Conservation (phyloP, 2,888 invertebrate species). For the Apotomis capreana region DNA sequence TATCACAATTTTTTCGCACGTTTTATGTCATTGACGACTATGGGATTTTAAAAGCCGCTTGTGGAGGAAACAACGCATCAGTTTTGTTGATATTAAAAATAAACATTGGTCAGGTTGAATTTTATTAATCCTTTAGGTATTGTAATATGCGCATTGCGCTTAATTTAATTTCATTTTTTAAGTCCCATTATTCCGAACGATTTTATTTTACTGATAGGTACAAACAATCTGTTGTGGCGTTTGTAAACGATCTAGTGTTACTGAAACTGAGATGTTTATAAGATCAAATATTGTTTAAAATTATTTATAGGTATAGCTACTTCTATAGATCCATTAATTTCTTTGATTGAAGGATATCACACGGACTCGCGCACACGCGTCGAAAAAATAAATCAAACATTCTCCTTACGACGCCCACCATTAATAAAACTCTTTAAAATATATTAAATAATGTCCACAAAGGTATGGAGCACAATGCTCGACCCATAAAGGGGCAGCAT, state of each 20-base stretch:
- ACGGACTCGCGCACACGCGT: conserved; percentile 77
- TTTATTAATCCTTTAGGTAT: not conserved
- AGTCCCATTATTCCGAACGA: too few species aligned
- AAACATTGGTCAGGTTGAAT: not conserved
- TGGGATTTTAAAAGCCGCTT: conserved; percentile 36
- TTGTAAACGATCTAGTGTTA: not conserved
- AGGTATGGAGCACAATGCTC: conserved; percentile 77
- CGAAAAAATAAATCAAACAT: conserved; percentile 83
- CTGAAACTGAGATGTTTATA: not conserved
- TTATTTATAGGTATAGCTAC: conserved; percentile 11
- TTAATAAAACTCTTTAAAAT: conserved; percentile 84
- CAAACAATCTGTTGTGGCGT: not conserved
- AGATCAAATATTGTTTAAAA: not conserved
- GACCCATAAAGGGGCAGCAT: conserved; percentile 81
- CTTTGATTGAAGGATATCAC: conserved; percentile 74
- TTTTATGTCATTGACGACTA: conserved; percentile 55
- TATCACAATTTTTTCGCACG: conserved; percentile 68
- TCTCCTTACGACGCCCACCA: conserved; percentile 79
- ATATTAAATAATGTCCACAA: conserved; percentile 84
- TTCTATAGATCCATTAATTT: conserved; percentile 47
- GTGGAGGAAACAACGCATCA: conserved; percentile 9
- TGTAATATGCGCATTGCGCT: not conserved
- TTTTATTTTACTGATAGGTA: too few species aligned
- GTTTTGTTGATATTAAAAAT: not conserved
- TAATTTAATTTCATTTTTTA: too few species aligned